Evolutionary conservation across 2,113 vertebrate genomes (phyloP).

Genomic region (Elachura formosa): DNA sequence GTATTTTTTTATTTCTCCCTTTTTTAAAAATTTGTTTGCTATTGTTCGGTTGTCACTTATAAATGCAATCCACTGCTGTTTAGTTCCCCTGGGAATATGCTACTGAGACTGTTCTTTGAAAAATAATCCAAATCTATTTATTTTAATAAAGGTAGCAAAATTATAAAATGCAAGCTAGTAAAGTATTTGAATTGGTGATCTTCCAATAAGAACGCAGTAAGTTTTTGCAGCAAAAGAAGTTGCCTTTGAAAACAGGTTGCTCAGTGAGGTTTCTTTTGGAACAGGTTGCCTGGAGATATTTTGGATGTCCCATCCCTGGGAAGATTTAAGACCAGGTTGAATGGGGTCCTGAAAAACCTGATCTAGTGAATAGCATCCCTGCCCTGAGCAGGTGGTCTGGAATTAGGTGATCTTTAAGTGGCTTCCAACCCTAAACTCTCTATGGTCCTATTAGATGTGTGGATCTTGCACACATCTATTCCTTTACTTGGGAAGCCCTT

Average conservation of each 20-base stretch:
- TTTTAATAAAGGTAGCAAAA: not conserved
- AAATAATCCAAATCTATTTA: not conserved
- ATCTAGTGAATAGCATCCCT: not conserved
- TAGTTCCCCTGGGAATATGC: not conserved
- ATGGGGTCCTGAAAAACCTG: not conserved
- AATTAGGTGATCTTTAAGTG: accelerated
- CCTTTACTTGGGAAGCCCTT: not conserved
- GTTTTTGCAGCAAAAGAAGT: not conserved
- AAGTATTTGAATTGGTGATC: not conserved
- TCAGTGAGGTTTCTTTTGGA: not conserved
- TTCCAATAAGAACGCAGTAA: not conserved
- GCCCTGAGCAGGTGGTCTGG: not conserved
- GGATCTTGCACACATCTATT: not conserved
- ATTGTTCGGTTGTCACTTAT: not conserved
- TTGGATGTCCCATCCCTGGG: no score
- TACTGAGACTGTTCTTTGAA: not conserved
- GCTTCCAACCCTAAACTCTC: not conserved
- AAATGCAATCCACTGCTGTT: not conserved
- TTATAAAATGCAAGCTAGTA: not conserved
- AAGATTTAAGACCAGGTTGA: not conserved
- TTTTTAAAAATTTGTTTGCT: accelerated
- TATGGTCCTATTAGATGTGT: not conserved
- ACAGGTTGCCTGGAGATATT: not conserved
- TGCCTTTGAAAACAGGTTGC: not conserved
- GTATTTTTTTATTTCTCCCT: not conserved